Evolutionary conservation across 2,888 invertebrate species (phyloP).

Genomic region (Eristalis pertinax): DNA sequence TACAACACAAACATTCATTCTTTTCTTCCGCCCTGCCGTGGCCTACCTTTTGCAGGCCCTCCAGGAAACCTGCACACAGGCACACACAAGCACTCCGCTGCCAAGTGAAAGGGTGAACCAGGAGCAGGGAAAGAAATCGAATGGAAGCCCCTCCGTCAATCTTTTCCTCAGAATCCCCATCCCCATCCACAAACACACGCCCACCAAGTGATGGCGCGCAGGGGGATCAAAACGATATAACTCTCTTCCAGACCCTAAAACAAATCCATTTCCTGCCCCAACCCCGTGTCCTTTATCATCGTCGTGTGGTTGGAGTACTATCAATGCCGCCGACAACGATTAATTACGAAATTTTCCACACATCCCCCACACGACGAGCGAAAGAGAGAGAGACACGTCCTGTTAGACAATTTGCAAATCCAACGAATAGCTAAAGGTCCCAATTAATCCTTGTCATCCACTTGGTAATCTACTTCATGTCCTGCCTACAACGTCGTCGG

Average conservation of each 20-base stretch:
- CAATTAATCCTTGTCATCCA: conserved; percentile 72
- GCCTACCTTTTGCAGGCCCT: conserved; percentile 5
- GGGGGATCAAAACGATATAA: conserved; percentile 42
- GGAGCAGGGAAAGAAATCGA: conserved; percentile 2
- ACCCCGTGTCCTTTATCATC: no score
- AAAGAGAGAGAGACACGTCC: conserved; percentile 19
- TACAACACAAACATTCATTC: conserved; percentile 69
- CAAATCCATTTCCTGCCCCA: conserved; percentile 38
- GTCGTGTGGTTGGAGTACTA: conserved; percentile 15
- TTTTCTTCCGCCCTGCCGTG: background rate
- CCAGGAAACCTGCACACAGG: conserved; percentile 25
- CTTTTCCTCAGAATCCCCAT: background rate
- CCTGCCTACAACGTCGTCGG: conserved; percentile 8
- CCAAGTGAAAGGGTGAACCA: conserved; percentile 29
- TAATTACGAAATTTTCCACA: conserved; percentile 69
- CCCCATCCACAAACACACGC: background rate
- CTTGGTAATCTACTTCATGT: conserved; percentile 67
- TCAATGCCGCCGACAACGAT: conserved; percentile 67
- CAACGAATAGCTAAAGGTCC: conserved; percentile 61
- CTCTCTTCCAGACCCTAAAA: conserved; percentile 23
- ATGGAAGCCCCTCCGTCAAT: conserved; percentile 28
- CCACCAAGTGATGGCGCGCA: background rate
- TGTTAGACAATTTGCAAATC: conserved; percentile 65
- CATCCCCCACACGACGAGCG: conserved; percentile 12
- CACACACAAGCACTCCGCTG: conserved; percentile 10